phyloP scores from a whole-genome alignment of 1,140 invertebrate genomes.

The Drosophila eugracilis region DNA sequence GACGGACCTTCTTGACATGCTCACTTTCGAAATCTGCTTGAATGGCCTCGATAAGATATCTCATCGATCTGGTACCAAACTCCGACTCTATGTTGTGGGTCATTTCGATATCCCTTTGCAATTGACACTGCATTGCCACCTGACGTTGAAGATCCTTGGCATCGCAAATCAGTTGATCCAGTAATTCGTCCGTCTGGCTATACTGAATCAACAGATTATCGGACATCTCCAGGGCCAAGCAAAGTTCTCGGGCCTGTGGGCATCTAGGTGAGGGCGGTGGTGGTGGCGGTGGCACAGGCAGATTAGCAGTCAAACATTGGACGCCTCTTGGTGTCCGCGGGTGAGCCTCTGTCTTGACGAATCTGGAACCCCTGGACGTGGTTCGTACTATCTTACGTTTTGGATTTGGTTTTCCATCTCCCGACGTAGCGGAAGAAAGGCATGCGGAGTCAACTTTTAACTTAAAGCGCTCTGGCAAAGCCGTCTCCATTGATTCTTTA shows the following conservation, averaged over 20 bases:
- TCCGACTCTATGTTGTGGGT: constrained; percentile 57
- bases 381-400: not conserved
- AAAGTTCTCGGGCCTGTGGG: constrained; percentile 13
- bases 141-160: constrained; percentile 41
- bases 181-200: constrained; percentile 33
- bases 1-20: not conserved
- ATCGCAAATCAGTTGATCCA: constrained; percentile 34
- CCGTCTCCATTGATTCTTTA: not conserved
- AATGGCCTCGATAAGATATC: constrained; percentile 9
- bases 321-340: not conserved
- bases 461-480: no score
- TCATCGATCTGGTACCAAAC: constrained; percentile 19
- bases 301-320: constrained; percentile 4
- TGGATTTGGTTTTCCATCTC: not conserved
- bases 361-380: not conserved
- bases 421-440: not conserved
- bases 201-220: constrained; percentile 28
- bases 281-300: constrained; percentile 34
- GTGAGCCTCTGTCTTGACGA: not conserved
- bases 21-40: constrained; percentile 8
- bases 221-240: constrained; percentile 7
- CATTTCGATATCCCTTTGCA: constrained; percentile 45
- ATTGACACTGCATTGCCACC: constrained; percentile 14
- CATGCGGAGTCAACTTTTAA: no score
- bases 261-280: constrained; percentile 62